Base-by-base conservation (phyloP, 2,113 vertebrate species). In the Macroglossus sobrinus region DNA sequence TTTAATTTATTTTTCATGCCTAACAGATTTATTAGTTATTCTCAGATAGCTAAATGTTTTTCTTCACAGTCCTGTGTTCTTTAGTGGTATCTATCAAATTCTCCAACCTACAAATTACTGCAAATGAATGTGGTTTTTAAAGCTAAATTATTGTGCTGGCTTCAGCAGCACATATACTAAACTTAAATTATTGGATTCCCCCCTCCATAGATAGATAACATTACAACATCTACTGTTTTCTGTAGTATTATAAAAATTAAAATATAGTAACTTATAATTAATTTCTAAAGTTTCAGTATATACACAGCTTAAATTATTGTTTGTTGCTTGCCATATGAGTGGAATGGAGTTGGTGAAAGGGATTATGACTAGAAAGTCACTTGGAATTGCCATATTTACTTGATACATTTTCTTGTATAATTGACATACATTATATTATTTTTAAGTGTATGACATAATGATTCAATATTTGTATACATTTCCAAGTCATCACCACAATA, bases 221-320 rank as follows among this genome's bases (percentile, higher is more conserved):
- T 76, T 92, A 43, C 12, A 91, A 5, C 35, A 33, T 72, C 57
- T 76, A n/a, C 3, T 95, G 7, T 91, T 92, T 88, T 91, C 33
- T 21, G 8, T 35, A 43, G 4, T 53, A 38, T 82, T 89, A 90
- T 19, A 74, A 71, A 94, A 93, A 82, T 80, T 88, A 80, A 91
- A 91, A 64, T 57, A 22, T n/a, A 55, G 33, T 66, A 71, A 55
- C 74, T 68, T 19, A 45, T 95, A 76, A 30, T 88, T 87, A 63
- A 61, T 86, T 96, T 95, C 40, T 89, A 86, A 92, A 90, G 61
- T 89, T 89, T 9, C 9, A 61, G 14, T 87, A 14, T 64, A 30
- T 64, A 15, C 45, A 47, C 35, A 22, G 22, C 50, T 79, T 47
- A 90, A 80, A 82, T 79, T 71, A 63, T 57, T 95, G 24, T 75